A percentile compares a stretch with the other conserved stretches of the same genome.
Conservation (phyloP, 2,888 invertebrate species). For the Hemistola chrysoprasaria region DNA sequence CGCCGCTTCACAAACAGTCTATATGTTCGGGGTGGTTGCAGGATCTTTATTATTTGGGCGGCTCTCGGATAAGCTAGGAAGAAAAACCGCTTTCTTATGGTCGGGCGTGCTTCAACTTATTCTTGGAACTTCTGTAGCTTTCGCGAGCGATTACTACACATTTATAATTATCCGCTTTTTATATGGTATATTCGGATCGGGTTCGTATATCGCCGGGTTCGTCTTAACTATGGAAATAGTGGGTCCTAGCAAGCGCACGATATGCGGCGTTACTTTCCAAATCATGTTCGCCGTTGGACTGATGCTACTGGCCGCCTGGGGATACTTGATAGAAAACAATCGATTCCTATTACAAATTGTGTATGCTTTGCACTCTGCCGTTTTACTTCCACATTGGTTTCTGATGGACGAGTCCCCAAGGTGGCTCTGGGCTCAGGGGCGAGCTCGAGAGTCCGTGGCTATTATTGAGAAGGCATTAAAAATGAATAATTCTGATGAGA, state of each 20-base stretch:
- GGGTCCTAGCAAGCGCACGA: conserved; percentile 89
- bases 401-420: conserved; percentile 93
- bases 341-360: conserved; percentile 88
- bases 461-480: conserved; percentile 88
- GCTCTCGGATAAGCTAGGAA: conserved; percentile 90
- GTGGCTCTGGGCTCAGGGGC: conserved; percentile 93
- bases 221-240: conserved; percentile 92
- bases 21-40: conserved; percentile 92
- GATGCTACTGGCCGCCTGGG: conserved; percentile 92
- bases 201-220: conserved; percentile 86
- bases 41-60: conserved; percentile 90
- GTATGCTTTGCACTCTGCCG: conserved; percentile 88
- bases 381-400: conserved; percentile 91
- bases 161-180: conserved; percentile 86
- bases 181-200: conserved; percentile 92
- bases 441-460: conserved; percentile 86
- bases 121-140: conserved; percentile 88
- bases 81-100: conserved; percentile 90
- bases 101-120: conserved; percentile 88
- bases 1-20: conserved; percentile 88
- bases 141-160: conserved; percentile 87
- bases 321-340: conserved; percentile 86
- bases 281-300: conserved; percentile 90
- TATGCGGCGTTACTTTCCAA: conserved; percentile 91
- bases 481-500: conserved; percentile 84